Percentiles rank a stretch among this genome's conserved stretches.
Evolutionary conservation across 2,888 invertebrate species (phyloP).

Genomic region (Uropetala carovei): DNA sequence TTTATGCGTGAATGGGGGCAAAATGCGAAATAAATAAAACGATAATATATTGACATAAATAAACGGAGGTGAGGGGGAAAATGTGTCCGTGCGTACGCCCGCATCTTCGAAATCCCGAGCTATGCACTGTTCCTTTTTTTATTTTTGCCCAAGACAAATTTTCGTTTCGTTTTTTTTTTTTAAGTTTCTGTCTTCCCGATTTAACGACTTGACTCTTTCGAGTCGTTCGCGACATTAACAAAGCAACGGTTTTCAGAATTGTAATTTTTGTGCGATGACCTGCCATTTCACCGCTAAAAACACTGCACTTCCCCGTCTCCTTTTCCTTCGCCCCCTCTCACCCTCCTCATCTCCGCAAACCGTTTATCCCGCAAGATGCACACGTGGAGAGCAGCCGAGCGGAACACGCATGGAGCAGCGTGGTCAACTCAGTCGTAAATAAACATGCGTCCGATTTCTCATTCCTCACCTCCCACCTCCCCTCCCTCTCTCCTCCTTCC

Average conservation of each 20-base stretch:
- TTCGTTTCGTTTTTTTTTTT: too few species aligned
- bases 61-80: too few species aligned
- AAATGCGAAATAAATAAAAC: too few species aligned
- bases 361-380: neutral
- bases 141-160: too few species aligned
- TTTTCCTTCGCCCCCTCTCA: neutral
- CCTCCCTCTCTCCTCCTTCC: neutral
- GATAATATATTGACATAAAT: too few species aligned
- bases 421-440: slow-evolving; percentile 59
- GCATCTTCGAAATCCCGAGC: too few species aligned
- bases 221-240: neutral
- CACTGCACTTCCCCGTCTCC: neutral
- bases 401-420: slow-evolving; percentile 31
- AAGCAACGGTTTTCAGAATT: neutral
- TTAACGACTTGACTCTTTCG: too few species aligned
- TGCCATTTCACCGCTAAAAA: neutral
- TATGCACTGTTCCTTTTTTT: too few species aligned
- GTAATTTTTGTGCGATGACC: neutral
- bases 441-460: slow-evolving; percentile 52
- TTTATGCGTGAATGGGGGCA: too few species aligned
- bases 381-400: slow-evolving; percentile 49
- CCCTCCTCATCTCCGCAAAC: neutral
- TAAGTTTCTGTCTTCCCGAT: too few species aligned
- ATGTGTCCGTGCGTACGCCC: too few species aligned
- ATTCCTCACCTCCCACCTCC: neutral